These are phyloP conservation scores for Tapera naevia DNA, from an alignment of 2,797 vertebrate genomes.

Conservation along the genomic window DNA sequence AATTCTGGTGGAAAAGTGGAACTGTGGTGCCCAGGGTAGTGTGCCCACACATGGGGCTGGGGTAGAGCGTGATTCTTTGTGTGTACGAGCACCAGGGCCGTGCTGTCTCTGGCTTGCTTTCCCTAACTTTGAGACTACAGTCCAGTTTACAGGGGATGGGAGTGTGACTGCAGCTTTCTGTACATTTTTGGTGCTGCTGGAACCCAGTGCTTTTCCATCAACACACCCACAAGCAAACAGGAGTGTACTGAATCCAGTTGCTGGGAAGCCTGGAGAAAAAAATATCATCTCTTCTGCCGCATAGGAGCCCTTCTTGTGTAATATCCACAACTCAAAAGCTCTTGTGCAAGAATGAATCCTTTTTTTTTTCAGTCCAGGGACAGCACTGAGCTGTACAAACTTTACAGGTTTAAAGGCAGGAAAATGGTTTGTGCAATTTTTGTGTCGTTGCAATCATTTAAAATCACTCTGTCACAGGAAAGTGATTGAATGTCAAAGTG, in stretches of 20 bases:
- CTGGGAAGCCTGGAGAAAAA: not conserved
- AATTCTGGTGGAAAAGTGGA: no score
- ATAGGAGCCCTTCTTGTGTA: not conserved
- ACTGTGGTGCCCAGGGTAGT: no score
- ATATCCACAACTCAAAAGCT: not conserved
- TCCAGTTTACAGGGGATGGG: rapidly evolving
- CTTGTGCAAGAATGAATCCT: not conserved
- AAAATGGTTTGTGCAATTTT: not conserved
- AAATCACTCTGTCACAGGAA: not conserved
- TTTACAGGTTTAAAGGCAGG: not conserved
- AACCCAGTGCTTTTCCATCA: not conserved
- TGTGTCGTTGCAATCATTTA: not conserved
- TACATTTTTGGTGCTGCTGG: not conserved
- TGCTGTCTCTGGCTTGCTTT: no score
- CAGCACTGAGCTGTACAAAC: not conserved
- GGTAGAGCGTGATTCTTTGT: no score
- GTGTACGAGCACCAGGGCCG: no score
- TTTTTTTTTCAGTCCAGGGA: not conserved
- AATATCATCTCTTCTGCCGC: not conserved
- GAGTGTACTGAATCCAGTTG: rapidly evolving
- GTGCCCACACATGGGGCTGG: no score
- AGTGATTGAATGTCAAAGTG: not conserved
- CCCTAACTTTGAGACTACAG: rapidly evolving
- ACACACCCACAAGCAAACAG: not conserved
- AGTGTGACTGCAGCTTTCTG: not conserved